Percentiles rank a stretch among this genome's conserved stretches.
These are phyloP conservation scores for Stegophylla sp. DNA, from an alignment of 2,888 invertebrate genomes.

Conservation along the genomic window DNA sequence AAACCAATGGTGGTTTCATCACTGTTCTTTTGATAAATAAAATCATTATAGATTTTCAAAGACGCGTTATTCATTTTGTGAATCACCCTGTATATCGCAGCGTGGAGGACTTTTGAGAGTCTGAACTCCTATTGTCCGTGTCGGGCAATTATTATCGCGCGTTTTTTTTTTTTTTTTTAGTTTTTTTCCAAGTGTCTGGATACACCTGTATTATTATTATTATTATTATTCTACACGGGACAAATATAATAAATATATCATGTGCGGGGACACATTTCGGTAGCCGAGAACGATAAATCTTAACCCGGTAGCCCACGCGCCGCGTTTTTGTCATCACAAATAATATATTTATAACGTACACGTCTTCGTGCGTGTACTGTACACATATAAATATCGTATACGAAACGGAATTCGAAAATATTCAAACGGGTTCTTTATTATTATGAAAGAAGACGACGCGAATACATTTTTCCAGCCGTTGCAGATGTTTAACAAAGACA, in stretches of 20 bases:
- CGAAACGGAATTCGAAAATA: neutral
- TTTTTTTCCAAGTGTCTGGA: neutral
- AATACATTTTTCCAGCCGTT: constrained; percentile 22
- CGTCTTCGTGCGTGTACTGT: too few species aligned
- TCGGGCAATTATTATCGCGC: constrained; percentile 16
- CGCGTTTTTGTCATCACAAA: constrained; percentile 21
- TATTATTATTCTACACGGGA: neutral
- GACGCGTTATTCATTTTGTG: too few species aligned
- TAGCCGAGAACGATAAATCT: constrained; percentile 58
- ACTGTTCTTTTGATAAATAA: too few species aligned
- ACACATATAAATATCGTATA: too few species aligned
- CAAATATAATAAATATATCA: constrained; percentile 19
- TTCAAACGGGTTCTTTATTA: constrained; percentile 21
- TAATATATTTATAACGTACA: neutral
- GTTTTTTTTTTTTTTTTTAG: neutral
- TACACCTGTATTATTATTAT: constrained; percentile 15
- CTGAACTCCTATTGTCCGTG: constrained; percentile 32
- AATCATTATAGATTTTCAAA: too few species aligned
- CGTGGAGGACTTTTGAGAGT: too few species aligned
- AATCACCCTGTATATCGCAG: too few species aligned
- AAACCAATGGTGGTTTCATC: too few species aligned
- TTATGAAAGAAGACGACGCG: neutral
- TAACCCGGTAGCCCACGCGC: constrained; percentile 25
- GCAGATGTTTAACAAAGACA: constrained; percentile 36
- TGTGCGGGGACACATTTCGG: constrained; percentile 41